Base-by-base conservation (phyloP, 1,140 invertebrate genomes). In the Ganaspis sp. region DNA sequence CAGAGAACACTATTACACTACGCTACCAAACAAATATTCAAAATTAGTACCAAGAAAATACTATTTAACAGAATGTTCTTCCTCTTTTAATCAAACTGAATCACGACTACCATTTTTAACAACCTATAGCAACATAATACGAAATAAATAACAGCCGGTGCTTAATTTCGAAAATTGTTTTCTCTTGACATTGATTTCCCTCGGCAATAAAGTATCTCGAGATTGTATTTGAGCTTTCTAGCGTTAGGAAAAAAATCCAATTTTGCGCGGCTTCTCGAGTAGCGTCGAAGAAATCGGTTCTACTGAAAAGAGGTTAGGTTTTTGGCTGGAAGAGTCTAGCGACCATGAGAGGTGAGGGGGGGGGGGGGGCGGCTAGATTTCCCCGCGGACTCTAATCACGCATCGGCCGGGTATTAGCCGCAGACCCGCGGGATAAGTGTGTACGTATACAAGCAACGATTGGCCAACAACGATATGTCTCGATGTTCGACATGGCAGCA, bases 331-430 rank as follows among this genome's bases (percentile, higher is more conserved):
- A 71, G 58, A 69, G 71, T 75, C 72, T 54, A 42, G 73, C 4
- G 58, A 17, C n/a, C n/a, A n/a, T 6, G 9, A n/a, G 29, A n/a
- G 17, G 29, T 58, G 23, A 73, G 45, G 23, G 70, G 40, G 21
- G 5, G 49, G 29, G n/a, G 21, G 45, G 54, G 26, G 38, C 82
- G 72, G 72, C 38, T 87, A 86, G 87, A 90, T 90, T 90, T 90
- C 89, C 88, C 89, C 69, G 75, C 21, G 87, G 89, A 86, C 86
- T 84, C 81, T 87, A 88, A 90, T 90, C 84, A 90, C 84, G 85
- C 84, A 82, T 84, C 84, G 84, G 80, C 77, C 77, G 84, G 83
- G 83, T 84, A 87, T 83, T 81, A 83, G 72, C 81, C 76, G 58
- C 77, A 83, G 69, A 75, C 76, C 79, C 81, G 73, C 76, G 75